Conservation (phyloP, 2,888 invertebrate genomes). For the Orthosia gracilis region DNA sequence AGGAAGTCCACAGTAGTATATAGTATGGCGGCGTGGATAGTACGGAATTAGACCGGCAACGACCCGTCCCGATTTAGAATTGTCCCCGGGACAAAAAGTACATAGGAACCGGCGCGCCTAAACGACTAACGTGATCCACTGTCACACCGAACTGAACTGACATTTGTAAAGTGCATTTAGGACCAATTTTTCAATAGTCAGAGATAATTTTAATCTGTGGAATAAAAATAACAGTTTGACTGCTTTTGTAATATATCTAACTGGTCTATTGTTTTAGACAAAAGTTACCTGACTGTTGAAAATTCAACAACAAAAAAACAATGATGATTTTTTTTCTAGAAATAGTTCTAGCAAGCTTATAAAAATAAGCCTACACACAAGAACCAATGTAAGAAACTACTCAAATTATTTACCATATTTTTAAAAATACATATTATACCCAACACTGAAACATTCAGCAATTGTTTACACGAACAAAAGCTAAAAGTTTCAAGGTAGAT, state of each 20-base stretch:
- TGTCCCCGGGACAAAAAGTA: slow-evolving; percentile 87
- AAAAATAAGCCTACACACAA: not conserved
- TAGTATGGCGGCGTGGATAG: slow-evolving; percentile 68
- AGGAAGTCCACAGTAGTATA: slow-evolving; percentile 80
- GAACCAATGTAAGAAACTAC: not conserved
- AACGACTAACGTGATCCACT: slow-evolving; percentile 72
- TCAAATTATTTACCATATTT: not conserved
- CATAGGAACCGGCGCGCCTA: slow-evolving; percentile 80
- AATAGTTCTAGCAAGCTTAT: not conserved
- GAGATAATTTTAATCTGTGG: no score
- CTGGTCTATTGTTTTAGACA: no score
- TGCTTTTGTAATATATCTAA: no score
- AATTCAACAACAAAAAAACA: not conserved
- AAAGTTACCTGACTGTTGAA: no score
- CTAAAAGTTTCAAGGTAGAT: slow-evolving; percentile 34
- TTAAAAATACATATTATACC: slow-evolving; percentile 15
- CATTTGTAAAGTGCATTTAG: not conserved
- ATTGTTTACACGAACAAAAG: slow-evolving; percentile 41
- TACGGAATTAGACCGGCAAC: slow-evolving; percentile 85
- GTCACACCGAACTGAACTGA: slow-evolving; percentile 64
- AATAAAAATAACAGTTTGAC: no score
- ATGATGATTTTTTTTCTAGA: not conserved
- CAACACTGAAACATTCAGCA: slow-evolving; percentile 1
- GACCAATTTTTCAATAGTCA: no score
- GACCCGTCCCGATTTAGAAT: slow-evolving; percentile 86